phyloP scores from a whole-genome alignment of 30 jellyfish, hydroid and myxozoan genomes.

The Clytia hemisphaerica region DNA sequence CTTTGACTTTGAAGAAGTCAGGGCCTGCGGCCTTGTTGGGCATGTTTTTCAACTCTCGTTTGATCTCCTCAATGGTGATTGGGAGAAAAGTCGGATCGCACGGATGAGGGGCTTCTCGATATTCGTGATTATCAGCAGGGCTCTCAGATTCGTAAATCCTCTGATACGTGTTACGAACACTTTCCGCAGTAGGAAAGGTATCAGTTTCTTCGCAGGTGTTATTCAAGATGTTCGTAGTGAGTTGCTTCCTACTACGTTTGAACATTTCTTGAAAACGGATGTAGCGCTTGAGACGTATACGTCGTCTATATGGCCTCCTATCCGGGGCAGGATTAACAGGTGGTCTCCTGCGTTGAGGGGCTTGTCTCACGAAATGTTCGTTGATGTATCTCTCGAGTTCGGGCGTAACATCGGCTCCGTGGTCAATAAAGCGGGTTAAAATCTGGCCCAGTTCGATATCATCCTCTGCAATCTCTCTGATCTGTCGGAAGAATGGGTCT shows the following conservation, averaged over 20 bases:
- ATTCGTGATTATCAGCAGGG: not conserved
- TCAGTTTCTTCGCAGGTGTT: not conserved
- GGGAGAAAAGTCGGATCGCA: not conserved
- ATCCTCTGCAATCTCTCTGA: no score
- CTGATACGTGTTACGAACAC: not conserved
- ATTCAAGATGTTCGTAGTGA: not conserved
- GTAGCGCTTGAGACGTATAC: not conserved
- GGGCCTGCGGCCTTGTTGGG: not conserved
- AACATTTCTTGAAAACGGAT: not conserved
- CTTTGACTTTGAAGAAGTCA: not conserved
- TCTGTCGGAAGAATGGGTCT: no score
- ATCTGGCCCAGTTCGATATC: no score
- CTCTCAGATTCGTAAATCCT: not conserved
- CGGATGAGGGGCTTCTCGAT: not conserved
- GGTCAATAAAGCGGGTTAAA: no score
- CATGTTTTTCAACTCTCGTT: not conserved
- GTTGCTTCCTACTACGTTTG: not conserved
- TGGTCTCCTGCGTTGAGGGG: no score
- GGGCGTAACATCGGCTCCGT: not conserved
- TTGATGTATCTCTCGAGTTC: no score
- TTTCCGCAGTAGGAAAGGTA: not conserved
- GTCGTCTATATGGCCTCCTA: no score
- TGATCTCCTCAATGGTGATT: not conserved
- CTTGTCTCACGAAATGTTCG: no score
- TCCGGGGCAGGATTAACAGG: no score